These are phyloP conservation scores for Archaeoteleia sp. DNA, from an alignment of 2,888 invertebrate genomes.

Conservation along the genomic window DNA sequence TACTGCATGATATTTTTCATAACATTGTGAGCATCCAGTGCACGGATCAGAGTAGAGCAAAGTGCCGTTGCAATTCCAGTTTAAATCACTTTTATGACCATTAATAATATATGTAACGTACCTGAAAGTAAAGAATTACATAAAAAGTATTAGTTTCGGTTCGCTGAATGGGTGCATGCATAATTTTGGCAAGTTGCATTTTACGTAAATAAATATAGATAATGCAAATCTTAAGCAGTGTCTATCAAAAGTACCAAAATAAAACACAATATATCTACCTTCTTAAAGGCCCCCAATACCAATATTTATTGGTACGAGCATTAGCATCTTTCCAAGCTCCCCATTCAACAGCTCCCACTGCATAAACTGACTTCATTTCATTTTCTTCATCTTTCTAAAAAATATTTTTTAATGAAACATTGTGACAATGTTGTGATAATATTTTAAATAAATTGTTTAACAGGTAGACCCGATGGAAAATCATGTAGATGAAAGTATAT, in stretches of 20 bases:
- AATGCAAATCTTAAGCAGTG: too few species aligned
- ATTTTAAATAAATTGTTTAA: neutral
- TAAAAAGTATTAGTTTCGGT: constrained; percentile 10
- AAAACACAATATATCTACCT: constrained; percentile 64
- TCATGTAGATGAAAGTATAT: too few species aligned
- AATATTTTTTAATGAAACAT: too few species aligned
- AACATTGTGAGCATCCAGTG: constrained; percentile 86
- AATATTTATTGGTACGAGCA: constrained; percentile 86
- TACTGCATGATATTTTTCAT: constrained; percentile 71
- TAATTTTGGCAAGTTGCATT: too few species aligned
- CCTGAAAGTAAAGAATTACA: constrained; percentile 69
- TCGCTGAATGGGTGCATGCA: too few species aligned
- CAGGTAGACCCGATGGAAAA: too few species aligned
- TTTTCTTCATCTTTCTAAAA: constrained; percentile 65
- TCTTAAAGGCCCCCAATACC: constrained; percentile 89
- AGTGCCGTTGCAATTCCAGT: constrained; percentile 83
- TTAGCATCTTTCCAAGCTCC: constrained; percentile 89
- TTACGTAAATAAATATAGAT: too few species aligned
- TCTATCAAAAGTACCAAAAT: too few species aligned
- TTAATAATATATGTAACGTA: constrained; percentile 86
- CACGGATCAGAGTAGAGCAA: constrained; percentile 89
- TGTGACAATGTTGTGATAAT: too few species aligned
- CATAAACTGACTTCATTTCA: constrained; percentile 84
- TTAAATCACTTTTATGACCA: constrained; percentile 80
- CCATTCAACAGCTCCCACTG: constrained; percentile 87